Evolutionary conservation across 2,113 vertebrate species (phyloP).

Genomic region (Pipa parva): DNA sequence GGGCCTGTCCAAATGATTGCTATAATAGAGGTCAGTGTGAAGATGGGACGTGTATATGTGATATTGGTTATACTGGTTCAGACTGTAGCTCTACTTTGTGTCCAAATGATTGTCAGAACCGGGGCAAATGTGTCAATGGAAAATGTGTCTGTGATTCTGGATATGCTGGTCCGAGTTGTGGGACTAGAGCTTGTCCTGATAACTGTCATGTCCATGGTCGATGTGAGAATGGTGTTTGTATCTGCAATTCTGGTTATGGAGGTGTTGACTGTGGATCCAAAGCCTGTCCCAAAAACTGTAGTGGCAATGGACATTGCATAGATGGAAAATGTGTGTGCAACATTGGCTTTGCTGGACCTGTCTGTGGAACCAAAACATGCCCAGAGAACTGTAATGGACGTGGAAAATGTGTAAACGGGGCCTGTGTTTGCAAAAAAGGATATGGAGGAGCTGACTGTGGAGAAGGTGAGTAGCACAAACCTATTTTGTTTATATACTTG

Average conservation of each 20-base stretch:
- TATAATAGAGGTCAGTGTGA: slow-evolving; percentile 69
- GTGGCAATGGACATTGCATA: slow-evolving; percentile 69
- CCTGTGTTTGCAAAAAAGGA: slow-evolving; percentile 77
- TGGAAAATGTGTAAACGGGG: slow-evolving; percentile 75
- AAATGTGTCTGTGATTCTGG: slow-evolving; percentile 73
- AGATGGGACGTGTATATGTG: slow-evolving; percentile 74
- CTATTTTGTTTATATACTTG: not conserved
- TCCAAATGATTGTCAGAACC: slow-evolving; percentile 65
- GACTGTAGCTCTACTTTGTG: slow-evolving; percentile 75
- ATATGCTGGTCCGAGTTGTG: slow-evolving; percentile 76
- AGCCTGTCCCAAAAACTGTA: slow-evolving; percentile 78
- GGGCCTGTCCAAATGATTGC: slow-evolving; percentile 72
- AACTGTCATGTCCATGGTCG: slow-evolving; percentile 63
- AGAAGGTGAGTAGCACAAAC: slow-evolving; percentile 50
- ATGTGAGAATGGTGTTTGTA: slow-evolving; percentile 71
- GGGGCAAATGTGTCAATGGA: slow-evolving; percentile 64
- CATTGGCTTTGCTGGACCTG: slow-evolving; percentile 65
- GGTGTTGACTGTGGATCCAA: slow-evolving; percentile 74
- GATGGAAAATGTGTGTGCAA: slow-evolving; percentile 79
- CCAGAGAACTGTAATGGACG: slow-evolving; percentile 70
- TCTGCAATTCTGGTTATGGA: slow-evolving; percentile 69
- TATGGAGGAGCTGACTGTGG: slow-evolving; percentile 77
- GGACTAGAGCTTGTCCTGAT: slow-evolving; percentile 66
- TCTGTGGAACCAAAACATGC: slow-evolving; percentile 74
- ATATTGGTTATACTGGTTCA: slow-evolving; percentile 74